Percentiles rank a stretch among this genome's conserved stretches.
Evolutionary conservation across 2,113 vertebrate species (phyloP).

Genomic region (Scalopus aquaticus): DNA sequence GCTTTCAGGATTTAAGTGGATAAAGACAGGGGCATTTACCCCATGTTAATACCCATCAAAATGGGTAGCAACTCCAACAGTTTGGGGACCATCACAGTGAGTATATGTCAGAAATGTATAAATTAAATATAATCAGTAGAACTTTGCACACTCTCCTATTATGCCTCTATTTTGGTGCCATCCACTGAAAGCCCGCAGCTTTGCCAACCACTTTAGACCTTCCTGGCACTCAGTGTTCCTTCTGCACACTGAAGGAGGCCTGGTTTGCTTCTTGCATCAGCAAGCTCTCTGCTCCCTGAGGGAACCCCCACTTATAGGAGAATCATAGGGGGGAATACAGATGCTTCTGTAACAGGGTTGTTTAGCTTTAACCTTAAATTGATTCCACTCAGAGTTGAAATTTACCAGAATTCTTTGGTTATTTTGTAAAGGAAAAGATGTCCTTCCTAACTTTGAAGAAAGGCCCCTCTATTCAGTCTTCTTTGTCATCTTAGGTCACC

Average conservation of each 20-base stretch:
- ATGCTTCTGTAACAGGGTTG: background rate
- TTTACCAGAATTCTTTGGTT: background rate
- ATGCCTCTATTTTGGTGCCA: background rate
- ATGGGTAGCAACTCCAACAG: background rate
- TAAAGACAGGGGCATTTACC: background rate
- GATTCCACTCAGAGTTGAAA: background rate
- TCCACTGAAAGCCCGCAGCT: accelerated
- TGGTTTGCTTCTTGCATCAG: background rate
- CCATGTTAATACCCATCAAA: background rate
- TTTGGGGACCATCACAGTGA: background rate
- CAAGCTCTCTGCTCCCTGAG: background rate
- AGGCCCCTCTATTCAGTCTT: background rate
- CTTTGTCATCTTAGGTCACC: background rate
- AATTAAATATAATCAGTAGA: background rate
- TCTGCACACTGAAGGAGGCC: background rate
- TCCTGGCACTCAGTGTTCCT: background rate
- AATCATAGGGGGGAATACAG: background rate
- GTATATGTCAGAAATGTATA: background rate
- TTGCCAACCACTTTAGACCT: background rate
- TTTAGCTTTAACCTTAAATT: background rate
- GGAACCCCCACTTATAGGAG: background rate
- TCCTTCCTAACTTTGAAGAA: background rate
- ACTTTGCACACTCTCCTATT: background rate
- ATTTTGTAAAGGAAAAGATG: background rate
- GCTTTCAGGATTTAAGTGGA: constrained; percentile 4